These are phyloP conservation scores for Psammodynastes pulverulentus DNA, from an alignment of 2,113 vertebrate species.

Conservation along the genomic window DNA sequence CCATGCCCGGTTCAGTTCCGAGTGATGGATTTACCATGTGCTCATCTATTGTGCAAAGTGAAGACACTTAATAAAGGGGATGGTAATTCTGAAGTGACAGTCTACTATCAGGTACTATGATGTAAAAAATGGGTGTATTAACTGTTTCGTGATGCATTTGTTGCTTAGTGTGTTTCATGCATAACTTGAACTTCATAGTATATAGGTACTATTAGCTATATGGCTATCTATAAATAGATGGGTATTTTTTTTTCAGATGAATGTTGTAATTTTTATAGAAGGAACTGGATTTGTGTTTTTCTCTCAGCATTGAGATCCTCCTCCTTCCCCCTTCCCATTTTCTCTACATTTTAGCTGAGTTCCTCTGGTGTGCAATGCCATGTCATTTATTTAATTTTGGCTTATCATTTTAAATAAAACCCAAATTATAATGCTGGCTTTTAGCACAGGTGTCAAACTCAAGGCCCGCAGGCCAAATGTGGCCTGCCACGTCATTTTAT, in stretches of 20 bases:
- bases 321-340: not conserved
- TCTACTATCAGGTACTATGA: conserved; percentile 86
- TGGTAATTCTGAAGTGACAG: conserved; percentile 92
- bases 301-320: not conserved
- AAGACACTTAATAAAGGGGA: conserved; percentile 90
- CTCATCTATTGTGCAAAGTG: conserved; percentile 87
- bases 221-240: not conserved
- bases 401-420: not conserved
- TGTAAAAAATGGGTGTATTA: not conserved
- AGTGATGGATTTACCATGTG: conserved; percentile 85
- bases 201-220: not conserved
- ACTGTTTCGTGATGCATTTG: not conserved
- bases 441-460: no score
- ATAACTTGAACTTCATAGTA: not conserved
- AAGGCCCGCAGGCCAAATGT: no score
- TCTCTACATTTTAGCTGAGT: not conserved
- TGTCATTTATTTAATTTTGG: not conserved
- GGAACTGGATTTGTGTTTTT: not conserved
- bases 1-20: conserved; percentile 87
- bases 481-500: no score
- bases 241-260: not conserved
- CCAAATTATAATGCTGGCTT: not conserved
- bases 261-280: not conserved
- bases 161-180: accelerated
- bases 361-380: not conserved